Evolutionary conservation across 1,140 invertebrate genomes (phyloP), one percentile per base, ranked within the genome.

Genomic region (Onthophagus taurus): DNA sequence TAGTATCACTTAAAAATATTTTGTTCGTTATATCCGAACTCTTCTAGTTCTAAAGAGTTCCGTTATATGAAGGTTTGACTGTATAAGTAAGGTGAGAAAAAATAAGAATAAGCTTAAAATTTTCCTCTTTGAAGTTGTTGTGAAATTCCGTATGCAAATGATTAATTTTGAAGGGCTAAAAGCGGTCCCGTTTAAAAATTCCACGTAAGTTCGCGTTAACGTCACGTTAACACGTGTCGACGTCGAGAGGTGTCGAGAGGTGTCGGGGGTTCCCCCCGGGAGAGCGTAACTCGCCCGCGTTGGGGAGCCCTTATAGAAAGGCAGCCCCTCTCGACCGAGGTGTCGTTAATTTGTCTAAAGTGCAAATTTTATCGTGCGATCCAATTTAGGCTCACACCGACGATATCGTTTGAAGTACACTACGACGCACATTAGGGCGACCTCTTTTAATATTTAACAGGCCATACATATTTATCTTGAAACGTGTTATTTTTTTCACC

Each of bases 341-440:
- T 53, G 51, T 50, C 42, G 45, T 42, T 53, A 53, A 53, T 53
- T 53, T 50, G 51, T 50, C 41, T 49, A 53, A 53, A 53, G 51
- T 53, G 51, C 48, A 53, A 53, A 53, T 53, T 52, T 52, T 52
- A 53, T 50, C 41, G 39, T 6, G 35, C 41, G 42, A 53, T 53
- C 51, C 51, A 48, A 53, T 53, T 53, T 53, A 39, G 17, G 33
- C 19, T 26, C n/a, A 24, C 24, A 29, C 9, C 24, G 12, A 12
- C 21, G 21, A 17, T 29, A 6, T 9, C 23, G 29, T 47, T 47
- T 47, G 45, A 47, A 42, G 45, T 47, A 9, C 7, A 34, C 16
- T 23, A 33, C 14, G 29, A 31, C 17, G 35, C 19, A 4, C 35
- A 23, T 11, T 36, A 14, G 29, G 24, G 36, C 31, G 17, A 45